A percentile compares a stretch with the other conserved stretches of the same genome.
These are phyloP conservation scores for Ruditapes philippinarum DNA, from an alignment of 1,140 invertebrate genomes.

Conservation along the genomic window DNA sequence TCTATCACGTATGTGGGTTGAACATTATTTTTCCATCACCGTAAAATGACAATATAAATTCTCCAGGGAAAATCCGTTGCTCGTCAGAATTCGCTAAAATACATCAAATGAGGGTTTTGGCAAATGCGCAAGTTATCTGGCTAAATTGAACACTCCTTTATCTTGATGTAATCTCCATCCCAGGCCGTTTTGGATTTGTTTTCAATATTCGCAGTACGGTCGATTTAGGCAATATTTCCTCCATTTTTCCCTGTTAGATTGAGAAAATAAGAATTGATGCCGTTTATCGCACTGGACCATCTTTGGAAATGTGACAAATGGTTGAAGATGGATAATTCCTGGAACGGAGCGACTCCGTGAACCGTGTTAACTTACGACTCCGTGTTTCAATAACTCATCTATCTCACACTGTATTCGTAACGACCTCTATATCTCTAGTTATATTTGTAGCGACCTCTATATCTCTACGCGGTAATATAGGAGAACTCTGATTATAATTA, in stretches of 20 bases:
- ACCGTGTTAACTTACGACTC: constrained; percentile 51
- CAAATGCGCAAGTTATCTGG: constrained; percentile 70
- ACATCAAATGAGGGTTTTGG: constrained; percentile 67
- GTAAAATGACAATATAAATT: constrained; percentile 66
- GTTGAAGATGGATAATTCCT: constrained; percentile 55
- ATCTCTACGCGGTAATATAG: background rate
- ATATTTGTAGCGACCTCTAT: too few relatives aligned
- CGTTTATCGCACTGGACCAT: constrained; percentile 39
- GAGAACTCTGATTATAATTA: background rate
- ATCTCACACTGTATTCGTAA: background rate
- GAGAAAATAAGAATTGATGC: constrained; percentile 66
- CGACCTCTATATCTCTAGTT: background rate
- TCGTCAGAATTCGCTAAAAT: constrained; percentile 61
- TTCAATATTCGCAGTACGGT: constrained; percentile 63
- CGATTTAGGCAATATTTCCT: constrained; percentile 41
- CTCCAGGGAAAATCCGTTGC: constrained; percentile 65
- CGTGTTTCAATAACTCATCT: constrained; percentile 67
- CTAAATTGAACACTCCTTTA: constrained; percentile 65
- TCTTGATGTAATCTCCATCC: constrained; percentile 62
- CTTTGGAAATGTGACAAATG: constrained; percentile 60
- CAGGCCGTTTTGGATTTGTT: constrained; percentile 62
- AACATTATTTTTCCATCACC: constrained; percentile 54
- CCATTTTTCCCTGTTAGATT: background rate
- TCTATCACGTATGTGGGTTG: constrained; percentile 29
- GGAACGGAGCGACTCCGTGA: constrained; percentile 30